A percentile compares a stretch with the other conserved stretches of the same genome.
Conservation (phyloP, 2,113 vertebrate species). For the Hymenochirus boettgeri region DNA sequence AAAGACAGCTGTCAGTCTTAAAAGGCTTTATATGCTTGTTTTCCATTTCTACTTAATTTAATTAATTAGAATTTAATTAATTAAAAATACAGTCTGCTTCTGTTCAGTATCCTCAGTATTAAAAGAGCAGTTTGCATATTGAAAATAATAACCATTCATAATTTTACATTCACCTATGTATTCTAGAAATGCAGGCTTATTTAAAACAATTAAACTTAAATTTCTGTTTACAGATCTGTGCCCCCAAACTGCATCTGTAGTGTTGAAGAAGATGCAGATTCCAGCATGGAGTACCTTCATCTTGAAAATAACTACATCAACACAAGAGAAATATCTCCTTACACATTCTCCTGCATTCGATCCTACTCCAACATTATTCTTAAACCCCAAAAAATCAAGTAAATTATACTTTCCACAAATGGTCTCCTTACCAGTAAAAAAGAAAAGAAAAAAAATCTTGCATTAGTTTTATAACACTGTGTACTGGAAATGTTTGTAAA, state of each 20-base stretch:
- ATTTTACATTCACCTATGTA: neutral
- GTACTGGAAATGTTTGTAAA: neutral
- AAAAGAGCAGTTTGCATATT: neutral
- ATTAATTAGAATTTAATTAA: too few species aligned
- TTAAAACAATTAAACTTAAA: too few species aligned
- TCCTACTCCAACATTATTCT: slow-evolving; percentile 82
- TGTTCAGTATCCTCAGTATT: too few species aligned
- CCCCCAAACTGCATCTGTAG: slow-evolving; percentile 78
- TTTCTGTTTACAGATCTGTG: slow-evolving; percentile 65
- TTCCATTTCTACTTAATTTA: too few species aligned
- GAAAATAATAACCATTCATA: too few species aligned
- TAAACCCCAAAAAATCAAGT: slow-evolving; percentile 80
- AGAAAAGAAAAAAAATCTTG: too few species aligned
- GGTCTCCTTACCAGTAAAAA: too few species aligned
- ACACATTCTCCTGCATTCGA: slow-evolving; percentile 83
- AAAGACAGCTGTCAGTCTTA: too few species aligned
- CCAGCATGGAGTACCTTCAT: slow-evolving; percentile 78
- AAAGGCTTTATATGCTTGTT: too few species aligned
- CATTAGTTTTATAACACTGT: neutral
- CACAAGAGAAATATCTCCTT: slow-evolving; percentile 70
- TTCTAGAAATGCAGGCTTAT: neutral
- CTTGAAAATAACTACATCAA: slow-evolving; percentile 91
- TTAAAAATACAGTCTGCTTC: too few species aligned
- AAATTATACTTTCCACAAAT: too few species aligned
- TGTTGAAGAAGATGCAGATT: slow-evolving; percentile 58